Evolutionary conservation across 2,113 vertebrate genomes (phyloP), one percentile per base, ranked within the genome.

Genomic region (Talpa occidentalis): DNA sequence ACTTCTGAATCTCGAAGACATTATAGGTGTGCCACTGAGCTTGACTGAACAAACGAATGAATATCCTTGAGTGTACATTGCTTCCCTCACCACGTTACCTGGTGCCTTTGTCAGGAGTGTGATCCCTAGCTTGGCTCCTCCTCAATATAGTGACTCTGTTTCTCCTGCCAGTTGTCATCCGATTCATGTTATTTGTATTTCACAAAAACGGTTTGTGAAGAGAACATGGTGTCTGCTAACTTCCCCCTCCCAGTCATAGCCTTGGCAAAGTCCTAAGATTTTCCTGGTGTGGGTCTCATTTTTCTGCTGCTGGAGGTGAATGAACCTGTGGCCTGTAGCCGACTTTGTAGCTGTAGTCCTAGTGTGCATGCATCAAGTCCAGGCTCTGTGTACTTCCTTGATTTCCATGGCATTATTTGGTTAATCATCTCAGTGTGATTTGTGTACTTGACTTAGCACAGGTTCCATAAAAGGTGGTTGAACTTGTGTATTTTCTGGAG

Each of bases 311-410:
- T 30, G 7, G 49, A 16, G 16, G 49, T 49, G 11, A 49, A 49
- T 49, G 47, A 49, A 10, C 11, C 37, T 16, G 6, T 35, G 62
- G 73, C 62, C 62, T 35, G 70, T 26, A 42, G 56, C 59, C 60
- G 42, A 32, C 49, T 56, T 81, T 76, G 54, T 28, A n/a, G 37
- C 32, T 66, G 30, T n/a, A 12, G 37, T 24, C 14, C 4, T 28
- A 1, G 30, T 32, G 7, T 30, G 49, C 19, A 17, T 22, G 10
- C 1, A 22, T 24, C 9, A 5, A 5, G 24, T n/a, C 21, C 3
- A 1, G 14, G 0, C 5, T 69, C n/a, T 28, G 0, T 3, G n/a
- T 28, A 21, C 2, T 47, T 52, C 74, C 70, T 64, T 70, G 30
- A 83, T 44, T 28, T 30, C 49, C 2, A 0, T 17, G 26, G 19